Conservation (phyloP, 2,797 vertebrate genomes). For the Alca torda region DNA sequence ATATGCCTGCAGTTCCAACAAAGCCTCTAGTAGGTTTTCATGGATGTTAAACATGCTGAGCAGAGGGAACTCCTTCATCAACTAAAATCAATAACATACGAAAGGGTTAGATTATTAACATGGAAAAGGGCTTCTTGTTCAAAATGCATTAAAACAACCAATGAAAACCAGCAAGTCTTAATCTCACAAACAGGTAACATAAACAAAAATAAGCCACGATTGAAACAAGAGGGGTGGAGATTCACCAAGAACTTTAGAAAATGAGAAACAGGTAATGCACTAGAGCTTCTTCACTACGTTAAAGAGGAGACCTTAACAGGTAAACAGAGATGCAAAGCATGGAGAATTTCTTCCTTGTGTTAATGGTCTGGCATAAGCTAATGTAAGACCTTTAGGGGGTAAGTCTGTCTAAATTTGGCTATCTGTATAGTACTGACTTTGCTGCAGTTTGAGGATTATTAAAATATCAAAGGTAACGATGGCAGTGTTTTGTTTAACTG, state of each 20-base stretch:
- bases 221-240: background rate
- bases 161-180: background rate
- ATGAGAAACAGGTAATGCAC: background rate
- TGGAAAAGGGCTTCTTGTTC: background rate
- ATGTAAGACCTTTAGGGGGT: background rate
- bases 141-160: background rate
- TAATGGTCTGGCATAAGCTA: background rate
- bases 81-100: slow-evolving; percentile 80
- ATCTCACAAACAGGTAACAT: background rate
- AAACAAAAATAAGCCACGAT: background rate
- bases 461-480: background rate
- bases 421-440: background rate
- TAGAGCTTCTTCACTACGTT: background rate
- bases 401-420: background rate
- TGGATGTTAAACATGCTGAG: slow-evolving; percentile 99
- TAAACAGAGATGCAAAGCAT: background rate
- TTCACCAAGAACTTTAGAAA: background rate
- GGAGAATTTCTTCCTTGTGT: background rate
- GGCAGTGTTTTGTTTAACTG: background rate
- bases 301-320: background rate
- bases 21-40: slow-evolving; percentile 96
- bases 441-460: background rate
- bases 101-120: slow-evolving; percentile 53
- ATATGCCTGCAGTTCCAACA: slow-evolving; percentile 95
- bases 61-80: slow-evolving; percentile 99